Base-by-base conservation (phyloP, 1,140 invertebrate genomes). In the Hydropsyche tenuis region DNA sequence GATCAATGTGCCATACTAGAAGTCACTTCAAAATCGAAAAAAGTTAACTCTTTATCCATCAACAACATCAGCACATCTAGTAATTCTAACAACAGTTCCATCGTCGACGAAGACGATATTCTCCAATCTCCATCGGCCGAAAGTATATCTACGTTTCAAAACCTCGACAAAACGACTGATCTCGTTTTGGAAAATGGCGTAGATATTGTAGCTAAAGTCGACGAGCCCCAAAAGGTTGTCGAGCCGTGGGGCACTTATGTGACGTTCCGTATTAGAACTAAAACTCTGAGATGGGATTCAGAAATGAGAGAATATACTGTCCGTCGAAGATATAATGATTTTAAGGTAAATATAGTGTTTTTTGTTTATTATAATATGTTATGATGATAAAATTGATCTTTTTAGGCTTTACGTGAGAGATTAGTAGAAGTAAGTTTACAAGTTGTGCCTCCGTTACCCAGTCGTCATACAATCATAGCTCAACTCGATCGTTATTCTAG, bases 151-250 rank as follows among this genome's bases (percentile, higher is more conserved):
- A 88, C 88, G 18, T 81, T 89, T 43, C 86, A 86, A 30, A 88
- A 89, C 70, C 86, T 82, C 22, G 82, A 89, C 75, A 87, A 86
- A 45, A 79, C 84, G 27, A 85, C 85, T 1, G 87, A 89, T 74
- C 83, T 88, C 66, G 85, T 86, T 77, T 76, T 84, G 45, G 87
- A 88, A 75, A 25, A 60, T 6, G 43, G 62, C 12, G 51, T 86
- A 16, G 91, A 93, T 80, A 80, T 93, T 11, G 87, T 89, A 80
- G 86, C 92, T 0, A 86, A 88, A 81, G 90, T 93, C 18, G 92
- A 93, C 75, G 91, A 91, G 84, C 91, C 92, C n/a, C 91, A 93
- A 75, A 93, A 92, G 80, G 90, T 92, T 82, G 85, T 91, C 16
- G 90, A 91, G 76, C 90, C 90, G 0, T 85, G 92, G 76, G 92